Evolutionary conservation across 1,140 invertebrate genomes (phyloP).

Genomic region (Diploscapter pachys): DNA sequence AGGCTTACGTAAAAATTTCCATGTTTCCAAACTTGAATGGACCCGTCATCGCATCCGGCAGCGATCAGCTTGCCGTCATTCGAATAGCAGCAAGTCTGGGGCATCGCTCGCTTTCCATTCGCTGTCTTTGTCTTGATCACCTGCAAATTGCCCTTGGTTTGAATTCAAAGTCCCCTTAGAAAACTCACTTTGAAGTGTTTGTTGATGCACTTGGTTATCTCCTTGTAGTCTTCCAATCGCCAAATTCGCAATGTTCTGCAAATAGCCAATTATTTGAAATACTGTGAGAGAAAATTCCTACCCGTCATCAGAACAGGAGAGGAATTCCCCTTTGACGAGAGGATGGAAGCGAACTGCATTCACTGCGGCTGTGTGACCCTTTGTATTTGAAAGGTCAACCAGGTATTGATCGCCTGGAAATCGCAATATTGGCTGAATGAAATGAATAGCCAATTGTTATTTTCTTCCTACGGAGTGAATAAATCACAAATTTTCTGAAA

Average conservation of each 20-base stretch:
- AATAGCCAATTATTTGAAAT: constrained; percentile 20
- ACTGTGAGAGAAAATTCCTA: constrained; percentile 42
- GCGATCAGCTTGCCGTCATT: constrained; percentile 82
- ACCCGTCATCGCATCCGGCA: constrained; percentile 88
- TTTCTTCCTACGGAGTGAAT: neutral
- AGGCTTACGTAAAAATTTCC: constrained; percentile 60
- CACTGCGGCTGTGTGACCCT: constrained; percentile 88
- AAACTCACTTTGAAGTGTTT: constrained; percentile 67
- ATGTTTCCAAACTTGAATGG: constrained; percentile 95
- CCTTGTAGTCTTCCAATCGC: constrained; percentile 72
- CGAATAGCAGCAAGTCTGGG: constrained; percentile 78
- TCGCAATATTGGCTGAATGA: neutral
- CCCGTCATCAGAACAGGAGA: constrained; percentile 86
- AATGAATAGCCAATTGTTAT: neutral
- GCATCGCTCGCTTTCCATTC: constrained; percentile 81
- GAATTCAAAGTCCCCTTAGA: neutral
- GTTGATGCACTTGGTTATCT: constrained; percentile 63
- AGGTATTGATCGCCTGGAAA: constrained; percentile 84
- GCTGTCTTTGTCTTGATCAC: constrained; percentile 80
- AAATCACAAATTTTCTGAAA: too few relatives aligned
- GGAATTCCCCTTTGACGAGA: constrained; percentile 81
- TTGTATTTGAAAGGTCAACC: constrained; percentile 85
- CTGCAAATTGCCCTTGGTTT: constrained; percentile 13
- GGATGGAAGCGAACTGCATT: constrained; percentile 92
- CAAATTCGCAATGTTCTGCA: constrained; percentile 81